phyloP scores from a whole-genome alignment of 30 jellyfish, hydroid and myxozoan species.

The Chrysaora quinquecirrha region DNA sequence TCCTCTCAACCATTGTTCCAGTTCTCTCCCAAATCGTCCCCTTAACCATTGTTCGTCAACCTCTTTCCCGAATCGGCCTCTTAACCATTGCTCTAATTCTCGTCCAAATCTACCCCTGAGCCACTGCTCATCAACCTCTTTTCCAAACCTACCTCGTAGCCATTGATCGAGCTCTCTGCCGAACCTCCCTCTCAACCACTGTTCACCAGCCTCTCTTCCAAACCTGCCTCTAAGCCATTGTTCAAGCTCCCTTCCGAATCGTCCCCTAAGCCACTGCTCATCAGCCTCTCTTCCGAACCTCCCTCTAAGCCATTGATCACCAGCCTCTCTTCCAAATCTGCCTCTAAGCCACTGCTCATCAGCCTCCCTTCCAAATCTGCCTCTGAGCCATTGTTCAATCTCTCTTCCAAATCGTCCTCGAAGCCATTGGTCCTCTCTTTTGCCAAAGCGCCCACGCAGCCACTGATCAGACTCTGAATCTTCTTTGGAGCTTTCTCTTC shows the following conservation, averaged over 20 bases:
- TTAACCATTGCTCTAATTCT: conserved; percentile 56
- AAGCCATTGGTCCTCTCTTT: conserved; percentile 64
- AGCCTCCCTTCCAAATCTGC: conserved; percentile 84
- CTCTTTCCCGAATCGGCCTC: conserved; percentile 66
- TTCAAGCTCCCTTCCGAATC: conserved; percentile 85
- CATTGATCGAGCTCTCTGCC: conserved; percentile 76
- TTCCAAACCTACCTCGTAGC: conserved; percentile 78
- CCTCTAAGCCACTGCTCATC: conserved; percentile 73
- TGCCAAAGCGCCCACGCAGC: conserved; percentile 75
- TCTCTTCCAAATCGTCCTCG: conserved; percentile 84
- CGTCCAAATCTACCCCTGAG: conserved; percentile 51
- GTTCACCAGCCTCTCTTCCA: conserved; percentile 74
- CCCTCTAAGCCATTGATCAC: conserved; percentile 88
- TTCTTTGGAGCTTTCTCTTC: conserved; percentile 40
- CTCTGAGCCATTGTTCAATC: conserved; percentile 84
- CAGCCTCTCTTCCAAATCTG: conserved; percentile 81
- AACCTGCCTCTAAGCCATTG: conserved; percentile 83
- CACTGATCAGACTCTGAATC: conserved; percentile 54
- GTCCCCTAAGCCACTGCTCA: conserved; percentile 80
- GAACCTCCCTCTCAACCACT: conserved; percentile 83
- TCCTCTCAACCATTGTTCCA: conserved; percentile 51
- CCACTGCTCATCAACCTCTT: conserved; percentile 35
- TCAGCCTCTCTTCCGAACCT: conserved; percentile 82
- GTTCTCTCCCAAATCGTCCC: conserved; percentile 58
- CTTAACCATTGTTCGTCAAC: conserved; percentile 53